Base-by-base conservation (phyloP, 2,888 invertebrate species). In the Arge pagana region DNA sequence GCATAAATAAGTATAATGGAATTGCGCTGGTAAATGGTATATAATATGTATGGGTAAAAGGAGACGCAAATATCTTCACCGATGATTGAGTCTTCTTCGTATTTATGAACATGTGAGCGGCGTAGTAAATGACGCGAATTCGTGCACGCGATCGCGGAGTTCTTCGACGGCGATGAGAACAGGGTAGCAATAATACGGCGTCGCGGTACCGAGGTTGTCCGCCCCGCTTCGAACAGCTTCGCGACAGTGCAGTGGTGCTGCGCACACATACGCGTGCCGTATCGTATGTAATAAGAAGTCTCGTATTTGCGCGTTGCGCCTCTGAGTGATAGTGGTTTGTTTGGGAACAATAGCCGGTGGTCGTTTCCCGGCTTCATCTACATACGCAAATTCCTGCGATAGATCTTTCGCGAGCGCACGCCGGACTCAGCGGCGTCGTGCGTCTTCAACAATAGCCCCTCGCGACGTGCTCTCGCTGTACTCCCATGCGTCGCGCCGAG, bases 321-420 rank as follows among this genome's bases (percentile, higher is more conserved):
- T 35, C 45, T 45, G 45, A 45, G 45, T 45, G 45, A 45, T 45
- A 45, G 45, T 45, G 45, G 45, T 45, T 45, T 45, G 45, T 45
- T 45, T 45, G 45, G 45, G 35, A 45, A 45, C 45, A 45, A 45
- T 45, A 45, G 45, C 45, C 8, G 7, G 11, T 19, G 45, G 33
- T 2, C 19, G 8, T 55, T 59, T 57, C 59, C 59, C 52, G 55
- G 54, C 64, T 70, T 71, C 70, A 72, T 72, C 70, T 72, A 67
- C 74, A 72, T 71, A 70, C 67, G 67, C 65, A 65, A 70, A 66
- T 68, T 65, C 64, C 66, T 65, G 64, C 71, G 68, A 70, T 71
- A 70, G 69, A 72, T 71, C 72, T 68, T 62, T 63, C 62, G 61
- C 63, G 60, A 50, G 42, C 45, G 45, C 45, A 33, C 45, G 33